These are phyloP conservation scores for Lacerta viridis DNA, from an alignment of 2,797 vertebrate genomes.

Conservation along the genomic window DNA sequence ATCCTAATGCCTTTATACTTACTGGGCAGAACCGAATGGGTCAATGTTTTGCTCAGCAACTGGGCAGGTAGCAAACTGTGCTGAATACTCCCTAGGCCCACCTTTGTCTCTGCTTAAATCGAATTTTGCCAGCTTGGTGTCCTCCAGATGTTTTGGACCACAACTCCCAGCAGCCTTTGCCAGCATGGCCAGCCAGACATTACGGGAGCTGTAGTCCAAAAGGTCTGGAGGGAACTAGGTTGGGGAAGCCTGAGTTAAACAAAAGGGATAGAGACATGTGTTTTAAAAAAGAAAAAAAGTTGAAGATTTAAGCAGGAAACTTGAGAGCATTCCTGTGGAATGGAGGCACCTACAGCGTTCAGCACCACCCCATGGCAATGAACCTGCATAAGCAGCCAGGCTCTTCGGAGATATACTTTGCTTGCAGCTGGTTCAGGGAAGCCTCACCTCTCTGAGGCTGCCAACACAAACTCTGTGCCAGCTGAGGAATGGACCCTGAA, in stretches of 20 bases:
- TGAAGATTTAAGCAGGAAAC: too few species aligned
- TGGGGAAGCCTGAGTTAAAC: not conserved
- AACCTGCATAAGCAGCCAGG: not conserved
- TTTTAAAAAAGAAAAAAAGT: not conserved
- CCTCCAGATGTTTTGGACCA: too few species aligned
- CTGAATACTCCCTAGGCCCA: too few species aligned
- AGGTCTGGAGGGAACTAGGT: not conserved
- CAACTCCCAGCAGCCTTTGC: too few species aligned
- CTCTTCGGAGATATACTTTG: not conserved
- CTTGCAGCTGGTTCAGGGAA: too few species aligned
- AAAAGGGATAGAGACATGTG: not conserved
- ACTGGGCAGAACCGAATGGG: too few species aligned
- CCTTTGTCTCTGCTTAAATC: not conserved
- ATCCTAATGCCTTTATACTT: not conserved
- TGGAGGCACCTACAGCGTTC: too few species aligned
- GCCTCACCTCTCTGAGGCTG: too few species aligned
- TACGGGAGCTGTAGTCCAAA: not conserved
- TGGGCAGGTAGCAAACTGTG: not conserved
- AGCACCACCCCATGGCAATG: too few species aligned
- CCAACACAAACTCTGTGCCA: slow-evolving; percentile 18
- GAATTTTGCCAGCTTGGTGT: too few species aligned
- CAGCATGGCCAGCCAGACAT: too few species aligned
- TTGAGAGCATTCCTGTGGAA: not conserved
- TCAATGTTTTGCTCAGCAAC: too few species aligned
- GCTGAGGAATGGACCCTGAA: slow-evolving; percentile 45